Base-by-base conservation (phyloP, 2,113 vertebrate genomes). In the Mobula birostris region DNA sequence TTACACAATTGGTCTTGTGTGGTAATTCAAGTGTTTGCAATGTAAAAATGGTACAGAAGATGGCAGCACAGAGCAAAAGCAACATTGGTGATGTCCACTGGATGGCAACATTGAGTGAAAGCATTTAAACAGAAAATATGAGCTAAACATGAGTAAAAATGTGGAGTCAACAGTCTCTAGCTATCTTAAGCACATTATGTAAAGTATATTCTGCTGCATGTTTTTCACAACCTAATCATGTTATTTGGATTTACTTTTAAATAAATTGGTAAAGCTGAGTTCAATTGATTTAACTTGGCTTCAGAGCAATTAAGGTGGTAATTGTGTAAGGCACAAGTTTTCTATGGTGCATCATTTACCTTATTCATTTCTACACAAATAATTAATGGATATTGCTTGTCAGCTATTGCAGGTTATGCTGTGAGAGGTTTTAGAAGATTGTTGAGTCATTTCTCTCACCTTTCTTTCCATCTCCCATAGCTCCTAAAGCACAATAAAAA, bases 71-170 rank as follows among this genome's bases (percentile, higher is more conserved):
- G 68, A 72, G 11, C 36, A 36, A 48, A 93, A 93, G 7, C 56
- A 48, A 36, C n/a, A 21, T 27, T 29, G 21, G 36, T 14, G 40
- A 74, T 93, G 68, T 93, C 91, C 91, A 93, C 70, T 56, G 24
- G 91, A 32, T 93, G 91, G 91, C 91, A 56, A 74, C 24, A 56
- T 76, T 93, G 68, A 74, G 68, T 14, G 40, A 93, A 72, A 92
- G 40, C 12, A 56, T 93, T 93, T 74, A 29, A 93, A 48, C 24
- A 24, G 17, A 70, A 93, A 70, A 92, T 70, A 68, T 12, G 12
- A 91, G 66, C 17, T 9, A 48, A 48, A 48, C 3, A 48, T 48
- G 2, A 48, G 80, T 56, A 6, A 48, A 19, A 83, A 19, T 83
- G 80, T 36, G 8, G 36, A 58, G 1, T 87, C 12, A 87, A 29